Evolutionary conservation across 2,888 invertebrate species (phyloP), one percentile per base, ranked within the genome.

Genomic region (Fragum fragum): DNA sequence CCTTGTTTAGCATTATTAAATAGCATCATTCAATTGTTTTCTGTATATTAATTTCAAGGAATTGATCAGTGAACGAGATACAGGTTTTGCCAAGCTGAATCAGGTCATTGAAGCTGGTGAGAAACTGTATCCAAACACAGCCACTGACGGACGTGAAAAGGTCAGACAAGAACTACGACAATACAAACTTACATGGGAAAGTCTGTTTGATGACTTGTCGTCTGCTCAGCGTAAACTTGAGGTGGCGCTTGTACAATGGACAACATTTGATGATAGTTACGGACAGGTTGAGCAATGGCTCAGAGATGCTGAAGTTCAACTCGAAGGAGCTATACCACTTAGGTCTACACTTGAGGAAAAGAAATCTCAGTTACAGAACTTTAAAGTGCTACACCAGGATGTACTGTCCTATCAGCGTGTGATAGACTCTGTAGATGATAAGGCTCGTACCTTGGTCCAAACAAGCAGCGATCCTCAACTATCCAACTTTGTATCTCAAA

Each of bases 301-400:
- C 73, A 95, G 96, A 29, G 95, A 96, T 72, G 96, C 97, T 23
- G 97, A 98, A 92, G 96, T 96, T 73, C 96, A 97, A 88, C 94
- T 98, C 29, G 97, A 97, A 0, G 96, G 96, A 73, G 97, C 98
- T 84, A 96, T 98, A 55, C 97, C 97, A 91, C 94, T 98, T 2
- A 97, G 97, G 91, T 96, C 97, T 0, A 98, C 98, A 0, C 95
- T 98, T 80, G 98, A 98, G 94, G 98, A 98, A 93, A 99, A 99
- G 94, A 96, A 97, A 81, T 96, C 96, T 52, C 98, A 98, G 94
- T 95, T 92, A 28, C 92, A 91, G 80, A 90, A 88, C 70, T 92
- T 89, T 73, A 93, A 92, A 88, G 97, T 97, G 0, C 95, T 97
- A 66, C 96, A 97, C 73, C 98, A 99, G 95, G 99, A 99, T 95